These are phyloP conservation scores for Gymnogyps californianus DNA, from an alignment of 2,113 vertebrate species.

Conservation along the genomic window DNA sequence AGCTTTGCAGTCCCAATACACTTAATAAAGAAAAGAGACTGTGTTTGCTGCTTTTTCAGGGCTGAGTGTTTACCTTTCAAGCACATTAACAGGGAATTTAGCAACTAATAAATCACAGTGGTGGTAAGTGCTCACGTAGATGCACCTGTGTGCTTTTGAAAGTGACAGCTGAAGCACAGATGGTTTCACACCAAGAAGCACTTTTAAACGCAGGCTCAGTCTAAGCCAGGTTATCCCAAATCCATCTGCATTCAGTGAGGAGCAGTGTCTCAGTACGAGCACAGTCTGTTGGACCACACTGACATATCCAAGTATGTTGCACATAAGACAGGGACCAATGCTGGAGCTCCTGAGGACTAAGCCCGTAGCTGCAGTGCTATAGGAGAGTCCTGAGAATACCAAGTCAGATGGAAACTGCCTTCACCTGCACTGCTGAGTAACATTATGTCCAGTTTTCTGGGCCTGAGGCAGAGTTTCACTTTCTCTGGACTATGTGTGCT, in stretches of 20 bases:
- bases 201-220: background rate
- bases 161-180: background rate
- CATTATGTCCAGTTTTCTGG: background rate
- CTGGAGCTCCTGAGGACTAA: background rate
- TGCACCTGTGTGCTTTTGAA: background rate
- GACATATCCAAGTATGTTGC: background rate
- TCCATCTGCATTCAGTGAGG: background rate
- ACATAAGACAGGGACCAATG: rapidly evolving
- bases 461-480: background rate
- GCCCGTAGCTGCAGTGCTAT: background rate
- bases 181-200: background rate
- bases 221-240: background rate
- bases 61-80: background rate
- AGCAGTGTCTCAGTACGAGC: background rate
- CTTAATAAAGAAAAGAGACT: background rate
- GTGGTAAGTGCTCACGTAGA: background rate
- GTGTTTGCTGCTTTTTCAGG: background rate
- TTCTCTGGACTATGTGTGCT: background rate
- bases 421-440: background rate
- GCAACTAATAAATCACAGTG: background rate
- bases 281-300: background rate
- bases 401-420: background rate
- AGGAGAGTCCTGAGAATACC: background rate
- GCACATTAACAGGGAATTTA: background rate
- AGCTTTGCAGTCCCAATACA: background rate